These are phyloP conservation scores for Myiotriccus ornatus DNA, from an alignment of 2,797 vertebrate genomes.

Conservation along the genomic window DNA sequence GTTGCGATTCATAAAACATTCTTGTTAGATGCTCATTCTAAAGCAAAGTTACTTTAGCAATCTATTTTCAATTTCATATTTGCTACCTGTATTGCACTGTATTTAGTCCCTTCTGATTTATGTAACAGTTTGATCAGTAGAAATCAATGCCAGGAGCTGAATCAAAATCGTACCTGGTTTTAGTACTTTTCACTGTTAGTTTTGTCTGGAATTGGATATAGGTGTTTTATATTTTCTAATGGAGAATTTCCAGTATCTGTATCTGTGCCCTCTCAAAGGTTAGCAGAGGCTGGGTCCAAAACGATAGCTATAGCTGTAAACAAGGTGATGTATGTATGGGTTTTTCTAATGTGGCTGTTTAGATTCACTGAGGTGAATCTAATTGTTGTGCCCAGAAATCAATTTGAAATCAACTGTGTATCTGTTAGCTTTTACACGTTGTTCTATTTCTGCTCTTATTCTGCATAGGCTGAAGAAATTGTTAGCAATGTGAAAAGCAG, in stretches of 20 bases:
- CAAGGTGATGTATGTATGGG: background rate
- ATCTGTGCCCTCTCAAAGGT: background rate
- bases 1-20: background rate
- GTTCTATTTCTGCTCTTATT: background rate
- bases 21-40: background rate
- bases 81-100: background rate
- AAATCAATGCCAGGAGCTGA: background rate
- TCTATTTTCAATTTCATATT: background rate
- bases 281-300: background rate
- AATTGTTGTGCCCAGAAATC: background rate
- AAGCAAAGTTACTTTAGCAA: background rate
- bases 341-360: background rate
- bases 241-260: background rate
- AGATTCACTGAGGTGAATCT: background rate
- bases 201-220: background rate
- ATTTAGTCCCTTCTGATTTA: background rate
- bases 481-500: background rate
- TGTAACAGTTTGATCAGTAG: background rate
- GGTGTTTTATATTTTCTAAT: background rate
- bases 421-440: background rate
- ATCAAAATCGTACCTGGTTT: accelerated
- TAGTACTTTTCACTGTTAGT: background rate
- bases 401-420: background rate
- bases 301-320: background rate
- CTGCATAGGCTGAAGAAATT: background rate